Base-by-base conservation (phyloP, 1,140 invertebrate genomes). In the Anthonomus grandis region DNA sequence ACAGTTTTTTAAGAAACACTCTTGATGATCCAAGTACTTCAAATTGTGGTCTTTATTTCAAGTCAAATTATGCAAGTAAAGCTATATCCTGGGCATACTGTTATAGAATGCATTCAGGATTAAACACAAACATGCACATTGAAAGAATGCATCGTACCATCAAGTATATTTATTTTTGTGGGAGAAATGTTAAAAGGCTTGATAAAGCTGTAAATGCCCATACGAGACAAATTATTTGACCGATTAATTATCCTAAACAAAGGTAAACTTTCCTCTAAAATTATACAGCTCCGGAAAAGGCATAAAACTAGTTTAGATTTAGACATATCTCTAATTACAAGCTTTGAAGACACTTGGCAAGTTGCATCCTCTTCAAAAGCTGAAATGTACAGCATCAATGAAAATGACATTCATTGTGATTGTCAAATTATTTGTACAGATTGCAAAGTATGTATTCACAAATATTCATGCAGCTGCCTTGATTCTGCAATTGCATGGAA, bases 41-140 rank as follows among this genome's bases (percentile, higher is more conserved):
- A 10, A 41, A 42, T 3, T 60, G 56, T 50, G 49, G 23, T 18
- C 23, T 19, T 21, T 59, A 59, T 47, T 59, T 59, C 23, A n/a
- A 27, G 21, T 17, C 22, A 13, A 47, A 59, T 21, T 59, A 59
- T 50, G 19, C 13, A 6, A 39, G 55, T 34, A 54, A 42, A 15
- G n/a, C 13, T 12, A 50, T 42, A 13, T 0, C 3, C 4, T 59
- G 57, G 57, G 57, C 50, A 8, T 49, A 54, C 42, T 46, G 42
- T 23, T 39, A 54, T 36, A 25, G 51, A 15, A 19, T 54, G 19
- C 10, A 48, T 10, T 8, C 10, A 15, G 46, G 37, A 12, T 8
- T 59, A 9, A 53, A 59, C 41, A 53, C 57, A 10, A 59, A 53
- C 31, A 59, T 59, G 49, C 31, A 52, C 19, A 12, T 53, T 10